Conservation (phyloP, 2,113 vertebrate genomes). For the Aphyosemion australe region DNA sequence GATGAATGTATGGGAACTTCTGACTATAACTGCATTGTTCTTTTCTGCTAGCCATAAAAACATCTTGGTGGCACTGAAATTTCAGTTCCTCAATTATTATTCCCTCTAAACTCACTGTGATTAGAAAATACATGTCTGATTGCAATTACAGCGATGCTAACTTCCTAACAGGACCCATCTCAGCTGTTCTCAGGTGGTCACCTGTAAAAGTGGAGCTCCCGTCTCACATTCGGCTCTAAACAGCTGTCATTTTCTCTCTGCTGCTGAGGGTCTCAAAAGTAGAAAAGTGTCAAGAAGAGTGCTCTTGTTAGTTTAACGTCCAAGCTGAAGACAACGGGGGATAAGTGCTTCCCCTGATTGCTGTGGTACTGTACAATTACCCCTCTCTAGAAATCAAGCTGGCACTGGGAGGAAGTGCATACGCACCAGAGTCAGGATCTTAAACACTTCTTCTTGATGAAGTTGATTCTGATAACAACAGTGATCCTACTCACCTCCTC, state of each 20-base stretch:
- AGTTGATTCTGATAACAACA: slow-evolving; percentile 10
- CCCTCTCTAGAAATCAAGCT: slow-evolving; percentile 1
- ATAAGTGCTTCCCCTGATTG: slow-evolving; percentile 4
- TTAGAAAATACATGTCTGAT: neutral
- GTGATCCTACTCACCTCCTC: slow-evolving; percentile 81
- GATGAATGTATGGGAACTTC: neutral
- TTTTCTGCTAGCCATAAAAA: neutral
- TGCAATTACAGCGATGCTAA: neutral
- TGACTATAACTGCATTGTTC: neutral
- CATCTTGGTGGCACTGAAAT: neutral
- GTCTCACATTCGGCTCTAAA: neutral
- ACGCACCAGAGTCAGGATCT: neutral
- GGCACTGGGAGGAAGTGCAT: neutral
- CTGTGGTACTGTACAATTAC: neutral
- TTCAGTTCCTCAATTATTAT: neutral
- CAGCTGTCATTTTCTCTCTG: slow-evolving; percentile 10
- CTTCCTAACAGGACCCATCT: neutral
- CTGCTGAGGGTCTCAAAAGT: slow-evolving; percentile 6
- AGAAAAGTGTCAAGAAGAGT: neutral
- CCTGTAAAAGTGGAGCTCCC: neutral
- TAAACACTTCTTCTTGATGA: neutral
- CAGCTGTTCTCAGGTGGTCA: neutral
- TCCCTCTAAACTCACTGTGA: neutral
- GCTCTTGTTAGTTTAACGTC: neutral
- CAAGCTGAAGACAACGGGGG: neutral